Evolutionary conservation across 2,797 vertebrate species (phyloP).

Genomic region (Tragopan temminckii): DNA sequence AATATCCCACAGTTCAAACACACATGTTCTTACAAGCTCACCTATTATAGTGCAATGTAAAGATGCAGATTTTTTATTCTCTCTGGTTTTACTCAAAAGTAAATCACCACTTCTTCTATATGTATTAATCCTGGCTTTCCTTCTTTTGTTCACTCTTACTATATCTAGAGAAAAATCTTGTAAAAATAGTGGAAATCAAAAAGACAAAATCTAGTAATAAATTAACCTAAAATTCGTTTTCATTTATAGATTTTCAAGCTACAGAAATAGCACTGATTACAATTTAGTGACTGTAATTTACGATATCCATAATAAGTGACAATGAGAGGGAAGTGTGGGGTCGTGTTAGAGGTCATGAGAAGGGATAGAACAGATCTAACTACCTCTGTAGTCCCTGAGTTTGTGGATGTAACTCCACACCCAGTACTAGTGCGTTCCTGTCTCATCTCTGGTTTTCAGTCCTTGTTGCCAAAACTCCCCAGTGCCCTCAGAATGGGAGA

Average conservation of each 20-base stretch:
- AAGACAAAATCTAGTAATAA: accelerated
- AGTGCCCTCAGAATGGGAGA: not conserved
- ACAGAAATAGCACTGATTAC: not conserved
- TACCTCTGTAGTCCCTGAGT: accelerated
- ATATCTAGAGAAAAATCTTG: not conserved
- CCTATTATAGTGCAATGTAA: not conserved
- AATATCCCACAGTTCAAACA: not conserved
- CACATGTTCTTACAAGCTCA: accelerated
- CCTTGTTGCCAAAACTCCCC: not conserved
- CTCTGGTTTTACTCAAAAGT: not conserved
- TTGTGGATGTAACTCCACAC: not conserved
- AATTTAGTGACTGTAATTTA: not conserved
- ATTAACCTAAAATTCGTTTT: not conserved
- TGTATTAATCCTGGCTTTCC: not conserved
- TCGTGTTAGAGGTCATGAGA: accelerated
- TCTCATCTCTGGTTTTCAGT: not conserved
- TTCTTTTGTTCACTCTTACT: not conserved
- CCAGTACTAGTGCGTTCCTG: accelerated
- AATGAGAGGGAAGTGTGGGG: not conserved
- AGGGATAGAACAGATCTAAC: accelerated
- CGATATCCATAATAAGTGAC: not conserved
- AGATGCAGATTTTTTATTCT: not conserved
- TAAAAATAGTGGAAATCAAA: not conserved
- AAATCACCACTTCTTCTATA: not conserved
- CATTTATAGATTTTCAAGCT: not conserved